Percentiles rank a stretch among this genome's conserved stretches.
Conservation (phyloP, 1,140 invertebrate species). For the Pararge aegeria region DNA sequence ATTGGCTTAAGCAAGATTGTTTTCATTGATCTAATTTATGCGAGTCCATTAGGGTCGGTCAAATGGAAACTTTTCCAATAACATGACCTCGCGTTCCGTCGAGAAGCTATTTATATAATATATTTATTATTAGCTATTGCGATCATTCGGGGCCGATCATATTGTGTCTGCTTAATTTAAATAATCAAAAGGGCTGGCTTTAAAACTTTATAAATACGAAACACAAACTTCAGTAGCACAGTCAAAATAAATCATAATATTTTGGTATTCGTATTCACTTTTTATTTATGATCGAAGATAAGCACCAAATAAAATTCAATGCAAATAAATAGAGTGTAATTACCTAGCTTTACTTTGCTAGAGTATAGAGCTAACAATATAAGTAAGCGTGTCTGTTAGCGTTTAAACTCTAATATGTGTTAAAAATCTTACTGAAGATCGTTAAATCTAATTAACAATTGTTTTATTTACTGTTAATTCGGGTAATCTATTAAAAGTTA, state of each 20-base stretch:
- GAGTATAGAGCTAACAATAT: too few relatives aligned
- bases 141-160: slow-evolving; percentile 1
- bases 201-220: background rate
- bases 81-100: slow-evolving; percentile 44
- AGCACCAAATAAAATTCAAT: too few relatives aligned
- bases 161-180: background rate
- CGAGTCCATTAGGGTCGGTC: slow-evolving; percentile 60
- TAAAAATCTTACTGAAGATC: too few relatives aligned
- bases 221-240: too few relatives aligned
- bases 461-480: background rate
- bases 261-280: too few relatives aligned
- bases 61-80: slow-evolving; percentile 68
- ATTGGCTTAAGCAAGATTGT: slow-evolving; percentile 42
- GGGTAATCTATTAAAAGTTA: background rate
- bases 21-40: slow-evolving; percentile 67
- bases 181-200: background rate
- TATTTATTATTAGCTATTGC: slow-evolving; percentile 43
- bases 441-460: too few relatives aligned
- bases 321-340: too few relatives aligned
- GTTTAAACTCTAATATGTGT: too few relatives aligned
- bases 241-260: too few relatives aligned
- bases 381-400: too few relatives aligned
- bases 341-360: too few relatives aligned
- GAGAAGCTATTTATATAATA: slow-evolving; percentile 55
- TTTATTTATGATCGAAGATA: too few relatives aligned